Evolutionary conservation across 1,140 invertebrate genomes (phyloP), one percentile per base, ranked within the genome.

Genomic region (Bombus impatiens): DNA sequence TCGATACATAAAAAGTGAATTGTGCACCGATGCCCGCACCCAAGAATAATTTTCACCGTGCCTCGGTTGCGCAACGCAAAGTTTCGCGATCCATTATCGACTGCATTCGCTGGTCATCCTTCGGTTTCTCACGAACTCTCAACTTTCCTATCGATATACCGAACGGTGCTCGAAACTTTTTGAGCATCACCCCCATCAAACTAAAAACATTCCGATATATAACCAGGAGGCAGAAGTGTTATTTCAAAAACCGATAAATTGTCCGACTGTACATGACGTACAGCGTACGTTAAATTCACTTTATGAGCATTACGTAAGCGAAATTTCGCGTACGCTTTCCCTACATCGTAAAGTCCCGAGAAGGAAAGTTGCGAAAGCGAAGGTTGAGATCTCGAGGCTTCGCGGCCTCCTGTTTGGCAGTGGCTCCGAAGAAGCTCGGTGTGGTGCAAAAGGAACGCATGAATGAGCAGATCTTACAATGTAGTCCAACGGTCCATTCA

Each of bases 41-140:
- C 70, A 44, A 37, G 15, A 35, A 62, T 28, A 15, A 82, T 82
- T 82, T 71, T 12, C 28, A 28, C 25, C 44, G 35, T 8, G 2
- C n/a, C 15, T 22, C 15, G 35, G 15, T 53, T 75, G 22, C 81
- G 42, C 57, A 75, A 65, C 32, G 13, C 18, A n/a, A 28, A 65
- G 57, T 67, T 75, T 74, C 70, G 70, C 10, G 65, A 70, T 80
- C 32, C 78, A 28, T 57, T 79, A 65, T 62, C 59, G 40, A 67
- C 35, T 32, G 35, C 78, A 44, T 44, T 72, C 28, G n/a, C 25
- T n/a, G 37, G 68, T 62, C 40, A 65, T 82, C 28, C 32, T 47
- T 37, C 42, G 59, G 57, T 82, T 65, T 74, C 80, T 35, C 32
- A 18, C 25, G 47, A 81, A 57, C 79, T 42, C 15, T 57, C 44